A percentile compares a stretch with the other conserved stretches of the same genome.
These are phyloP conservation scores for Tetranychus piercei DNA, from an alignment of 2,888 invertebrate genomes.

Conservation along the genomic window DNA sequence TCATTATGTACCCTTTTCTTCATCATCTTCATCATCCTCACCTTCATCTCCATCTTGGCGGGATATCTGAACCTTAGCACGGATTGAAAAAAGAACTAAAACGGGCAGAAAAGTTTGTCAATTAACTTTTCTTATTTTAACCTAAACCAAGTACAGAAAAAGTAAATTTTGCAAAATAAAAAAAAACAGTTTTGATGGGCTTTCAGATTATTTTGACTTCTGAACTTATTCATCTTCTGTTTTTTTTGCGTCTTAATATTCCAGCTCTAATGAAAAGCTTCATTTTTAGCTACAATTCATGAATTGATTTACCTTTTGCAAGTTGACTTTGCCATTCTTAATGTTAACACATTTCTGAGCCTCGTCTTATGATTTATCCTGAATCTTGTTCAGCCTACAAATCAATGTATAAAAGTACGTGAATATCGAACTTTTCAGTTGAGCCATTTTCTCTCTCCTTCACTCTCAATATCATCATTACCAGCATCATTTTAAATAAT, in stretches of 20 bases:
- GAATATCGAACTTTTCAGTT: no score
- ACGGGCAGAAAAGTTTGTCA: background rate
- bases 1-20: slow-evolving; percentile 1
- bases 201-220: no score
- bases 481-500: background rate
- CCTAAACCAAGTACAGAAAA: background rate
- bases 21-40: background rate
- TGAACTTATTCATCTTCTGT: no score
- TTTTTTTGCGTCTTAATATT: no score
- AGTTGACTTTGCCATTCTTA: no score
- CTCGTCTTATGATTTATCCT: no score
- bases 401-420: no score
- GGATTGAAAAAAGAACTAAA: background rate
- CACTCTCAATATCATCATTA: background rate
- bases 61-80: background rate
- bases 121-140: slow-evolving; percentile 1
- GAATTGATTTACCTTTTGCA: no score
- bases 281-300: no score
- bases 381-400: no score
- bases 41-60: background rate
- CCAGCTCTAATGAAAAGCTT: no score
- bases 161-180: background rate
- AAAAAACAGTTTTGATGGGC: background rate
- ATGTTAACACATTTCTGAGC: no score
- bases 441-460: background rate